A percentile compares a stretch with the other conserved stretches of the same genome.
These are phyloP conservation scores for Leucophenga montana DNA, from an alignment of 2,888 invertebrate genomes.

Conservation along the genomic window DNA sequence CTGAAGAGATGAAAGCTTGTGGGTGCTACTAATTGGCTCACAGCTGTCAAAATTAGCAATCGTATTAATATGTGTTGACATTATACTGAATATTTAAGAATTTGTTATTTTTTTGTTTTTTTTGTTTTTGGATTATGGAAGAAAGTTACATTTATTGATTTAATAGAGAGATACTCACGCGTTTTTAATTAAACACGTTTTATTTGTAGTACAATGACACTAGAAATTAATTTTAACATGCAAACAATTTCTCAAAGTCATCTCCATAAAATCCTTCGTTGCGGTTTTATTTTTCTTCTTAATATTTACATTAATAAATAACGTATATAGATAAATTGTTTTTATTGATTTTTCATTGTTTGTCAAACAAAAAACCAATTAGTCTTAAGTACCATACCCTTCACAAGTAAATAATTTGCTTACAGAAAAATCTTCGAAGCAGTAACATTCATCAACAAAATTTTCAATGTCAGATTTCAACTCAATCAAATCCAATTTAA, in stretches of 20 bases:
- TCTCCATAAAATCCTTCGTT: background rate
- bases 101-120: background rate
- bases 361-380: conserved; percentile 34
- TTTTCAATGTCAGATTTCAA: conserved; percentile 50
- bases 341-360: conserved; percentile 47
- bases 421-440: too few species aligned
- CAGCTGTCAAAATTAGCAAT: conserved; percentile 12
- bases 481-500: conserved; percentile 54
- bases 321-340: conserved; percentile 51
- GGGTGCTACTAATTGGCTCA: conserved; percentile 1
- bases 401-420: too few species aligned
- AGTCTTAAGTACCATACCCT: too few species aligned
- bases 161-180: too few species aligned
- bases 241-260: too few species aligned
- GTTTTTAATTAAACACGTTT: too few species aligned
- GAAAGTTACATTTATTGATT: too few species aligned
- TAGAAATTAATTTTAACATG: too few species aligned
- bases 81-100: too few species aligned
- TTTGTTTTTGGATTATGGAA: background rate
- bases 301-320: conserved; percentile 64
- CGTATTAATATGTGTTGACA: too few species aligned
- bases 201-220: too few species aligned
- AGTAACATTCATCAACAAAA: too few species aligned
- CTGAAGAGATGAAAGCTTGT: background rate
- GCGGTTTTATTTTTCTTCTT: conserved; percentile 40